Base-by-base conservation (phyloP, 2,797 vertebrate genomes). In the Mormyrops attenuatus region DNA sequence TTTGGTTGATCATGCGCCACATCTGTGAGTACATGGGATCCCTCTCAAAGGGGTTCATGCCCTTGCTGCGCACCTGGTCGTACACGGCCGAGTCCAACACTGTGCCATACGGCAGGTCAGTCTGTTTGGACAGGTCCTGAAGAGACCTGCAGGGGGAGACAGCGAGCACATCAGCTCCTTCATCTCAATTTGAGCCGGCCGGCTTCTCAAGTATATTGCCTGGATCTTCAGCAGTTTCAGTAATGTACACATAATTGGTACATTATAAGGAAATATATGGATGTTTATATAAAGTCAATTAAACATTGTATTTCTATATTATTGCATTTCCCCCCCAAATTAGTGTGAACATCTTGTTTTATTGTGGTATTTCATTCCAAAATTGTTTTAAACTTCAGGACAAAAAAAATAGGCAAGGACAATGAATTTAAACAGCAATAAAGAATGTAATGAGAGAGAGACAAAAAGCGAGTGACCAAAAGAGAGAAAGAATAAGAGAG, bases 1-100 rank as follows among this genome's bases (percentile, higher is more conserved):
- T 99, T 89, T 97, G 95, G 94, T 97, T 99, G 91, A 99, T 99
- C 98, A 99, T 99, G 69, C 97, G 93, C 99, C 99, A 99, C 97
- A 99, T 98, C 93, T 99, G 98, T 69, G 98, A 96, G 93, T 99
- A 99, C 98, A 99, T 99, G 92, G 97, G 97, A 93, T 99, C 98
- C 92, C 98, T 97, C 95, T 99, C 98, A 3, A 99, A 99, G 89
- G 99, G 99, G 92, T 99, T 99, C 97, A 99, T 96, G 3, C 97
- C 96, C 92, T 99, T 99, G 94, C 97, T 96, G 88, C 98, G 97
- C 49, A 99, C 97, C 17, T 99, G 98, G 90, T 99, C 98, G 7
- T 99, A 99, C 4, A 99, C 98, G 0, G 98, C 98, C 0, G 99
- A 99, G 94, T 99, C 98, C 93, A 99, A 91, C 57, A 99, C 99